Evolutionary conservation across 1,140 invertebrate genomes (phyloP).

Genomic region (Brachionus rotundiformis): DNA sequence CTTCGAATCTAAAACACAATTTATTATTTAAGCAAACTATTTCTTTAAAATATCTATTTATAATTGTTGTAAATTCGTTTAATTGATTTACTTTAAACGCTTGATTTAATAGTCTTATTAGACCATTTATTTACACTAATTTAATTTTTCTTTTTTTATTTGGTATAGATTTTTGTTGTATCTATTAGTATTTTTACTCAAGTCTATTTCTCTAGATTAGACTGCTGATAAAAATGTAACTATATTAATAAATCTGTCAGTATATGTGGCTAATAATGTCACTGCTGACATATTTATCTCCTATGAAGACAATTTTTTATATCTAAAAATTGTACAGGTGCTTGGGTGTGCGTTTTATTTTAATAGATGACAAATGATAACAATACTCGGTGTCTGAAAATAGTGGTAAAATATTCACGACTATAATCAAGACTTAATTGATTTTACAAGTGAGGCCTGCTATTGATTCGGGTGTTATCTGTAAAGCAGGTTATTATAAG

Average conservation of each 20-base stretch:
- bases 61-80: not conserved
- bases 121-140: conserved; percentile 9
- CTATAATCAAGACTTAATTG: not conserved
- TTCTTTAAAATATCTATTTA: not conserved
- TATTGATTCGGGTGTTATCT: not conserved
- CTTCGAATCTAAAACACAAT: no score
- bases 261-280: not conserved
- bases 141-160: not conserved
- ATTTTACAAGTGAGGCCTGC: not conserved
- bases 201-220: no score
- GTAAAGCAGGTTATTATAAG: not conserved
- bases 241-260: not conserved
- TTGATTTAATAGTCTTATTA: conserved; percentile 8
- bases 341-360: not conserved
- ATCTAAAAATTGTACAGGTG: no score
- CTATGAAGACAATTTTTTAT: not conserved
- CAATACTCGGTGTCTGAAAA: not conserved
- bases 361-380: not conserved
- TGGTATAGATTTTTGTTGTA: no score
- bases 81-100: not conserved
- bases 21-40: no score
- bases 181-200: no score
- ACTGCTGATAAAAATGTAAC: not conserved
- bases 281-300: not conserved
- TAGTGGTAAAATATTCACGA: not conserved